Evolutionary conservation across 1,140 invertebrate species (phyloP).

Genomic region (Drosophila sechellia): DNA sequence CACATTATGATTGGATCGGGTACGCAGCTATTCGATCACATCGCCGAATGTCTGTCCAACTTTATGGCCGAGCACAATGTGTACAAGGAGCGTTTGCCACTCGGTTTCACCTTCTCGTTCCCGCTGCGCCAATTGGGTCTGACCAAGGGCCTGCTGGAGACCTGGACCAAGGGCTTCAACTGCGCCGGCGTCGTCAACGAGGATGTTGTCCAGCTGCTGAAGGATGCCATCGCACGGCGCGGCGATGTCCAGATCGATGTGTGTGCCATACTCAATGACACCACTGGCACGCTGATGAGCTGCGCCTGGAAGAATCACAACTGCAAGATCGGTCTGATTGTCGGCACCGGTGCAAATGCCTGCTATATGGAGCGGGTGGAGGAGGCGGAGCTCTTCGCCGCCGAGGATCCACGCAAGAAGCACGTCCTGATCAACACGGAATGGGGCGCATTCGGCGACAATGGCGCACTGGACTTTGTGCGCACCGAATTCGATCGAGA

Average conservation of each 20-base stretch:
- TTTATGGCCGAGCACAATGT: constrained; percentile 96
- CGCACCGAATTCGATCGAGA: constrained; percentile 95
- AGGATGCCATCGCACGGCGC: constrained; percentile 93
- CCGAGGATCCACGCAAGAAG: constrained; percentile 84
- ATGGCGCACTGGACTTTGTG: constrained; percentile 94
- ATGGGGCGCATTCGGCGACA: constrained; percentile 98
- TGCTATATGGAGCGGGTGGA: constrained; percentile 97
- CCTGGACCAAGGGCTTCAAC: constrained; percentile 99
- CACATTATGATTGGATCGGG: constrained; percentile 97
- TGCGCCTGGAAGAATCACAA: constrained; percentile 99
- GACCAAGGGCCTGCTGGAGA: constrained; percentile 94
- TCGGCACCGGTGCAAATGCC: constrained; percentile 98
- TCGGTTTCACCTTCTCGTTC: constrained; percentile 99
- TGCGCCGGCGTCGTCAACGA: constrained; percentile 95
- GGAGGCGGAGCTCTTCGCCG: constrained; percentile 89
- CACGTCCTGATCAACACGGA: constrained; percentile 97
- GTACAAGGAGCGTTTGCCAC: constrained; percentile 92
- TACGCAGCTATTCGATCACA: constrained; percentile 97
- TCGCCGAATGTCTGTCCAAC: constrained; percentile 97
- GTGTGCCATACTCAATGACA: constrained; percentile 99
- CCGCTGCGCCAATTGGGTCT: constrained; percentile 96
- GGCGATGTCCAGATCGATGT: constrained; percentile 97
- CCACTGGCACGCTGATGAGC: constrained; percentile 99
- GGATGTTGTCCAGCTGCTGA: constrained; percentile 95
- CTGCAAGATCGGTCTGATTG: constrained; percentile 96